Percentiles rank a stretch among this genome's conserved stretches.
These are phyloP conservation scores for Anarhynchus alexandrinus DNA, from an alignment of 2,113 vertebrate genomes.

Conservation along the genomic window DNA sequence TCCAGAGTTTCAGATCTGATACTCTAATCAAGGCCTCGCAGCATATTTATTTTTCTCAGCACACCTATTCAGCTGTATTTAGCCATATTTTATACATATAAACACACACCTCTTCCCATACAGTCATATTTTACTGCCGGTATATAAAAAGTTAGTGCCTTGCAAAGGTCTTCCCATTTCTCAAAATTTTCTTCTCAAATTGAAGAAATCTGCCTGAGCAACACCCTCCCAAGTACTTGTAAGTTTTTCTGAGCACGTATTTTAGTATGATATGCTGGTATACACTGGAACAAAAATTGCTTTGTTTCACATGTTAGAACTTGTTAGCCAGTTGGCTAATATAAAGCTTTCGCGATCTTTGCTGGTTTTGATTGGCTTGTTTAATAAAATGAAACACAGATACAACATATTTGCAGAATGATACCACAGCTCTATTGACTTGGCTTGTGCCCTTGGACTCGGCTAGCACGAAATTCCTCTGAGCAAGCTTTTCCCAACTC, in stretches of 20 bases:
- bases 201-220: slow-evolving; percentile 6
- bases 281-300: neutral
- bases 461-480: neutral
- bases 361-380: neutral
- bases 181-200: neutral
- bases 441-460: neutral
- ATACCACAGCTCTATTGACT: neutral
- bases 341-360: neutral
- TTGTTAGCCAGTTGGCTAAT: slow-evolving; percentile 11
- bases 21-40: neutral
- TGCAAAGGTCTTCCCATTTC: neutral
- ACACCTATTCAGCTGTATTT: neutral
- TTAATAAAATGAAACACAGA: slow-evolving; percentile 10
- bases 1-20: neutral
- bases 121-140: neutral
- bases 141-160: neutral
- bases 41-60: neutral
- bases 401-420: slow-evolving; percentile 49
- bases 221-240: neutral
- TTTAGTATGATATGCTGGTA: neutral
- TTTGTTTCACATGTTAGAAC: slow-evolving; percentile 1
- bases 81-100: neutral
- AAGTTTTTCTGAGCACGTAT: neutral
- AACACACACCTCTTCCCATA: neutral
- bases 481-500: neutral